A percentile compares a stretch with the other conserved stretches of the same genome.
Evolutionary conservation across 1,140 invertebrate genomes (phyloP).

Genomic region (Adelges cooleyi): DNA sequence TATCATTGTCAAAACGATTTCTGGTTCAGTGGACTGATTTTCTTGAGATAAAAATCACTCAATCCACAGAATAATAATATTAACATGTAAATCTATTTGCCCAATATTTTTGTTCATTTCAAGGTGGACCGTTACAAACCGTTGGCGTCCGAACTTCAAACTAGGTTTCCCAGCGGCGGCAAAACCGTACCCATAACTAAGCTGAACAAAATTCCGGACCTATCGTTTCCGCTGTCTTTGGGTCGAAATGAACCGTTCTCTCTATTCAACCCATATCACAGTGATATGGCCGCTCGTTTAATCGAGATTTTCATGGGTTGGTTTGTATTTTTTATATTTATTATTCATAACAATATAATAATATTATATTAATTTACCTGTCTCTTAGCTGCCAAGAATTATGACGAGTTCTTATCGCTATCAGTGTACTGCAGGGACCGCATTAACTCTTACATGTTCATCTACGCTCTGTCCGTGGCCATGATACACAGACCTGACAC

Average conservation of each 20-base stretch:
- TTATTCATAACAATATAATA: too few species aligned
- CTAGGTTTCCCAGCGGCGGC: constrained; percentile 28
- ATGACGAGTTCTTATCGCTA: constrained; percentile 55
- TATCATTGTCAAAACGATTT: too few species aligned
- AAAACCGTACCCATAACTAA: constrained; percentile 45
- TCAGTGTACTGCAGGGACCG: constrained; percentile 59
- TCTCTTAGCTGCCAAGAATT: background rate
- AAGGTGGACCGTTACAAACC: constrained; percentile 44
- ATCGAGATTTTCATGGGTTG: constrained; percentile 60
- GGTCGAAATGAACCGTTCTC: constrained; percentile 59
- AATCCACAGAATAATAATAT: too few species aligned
- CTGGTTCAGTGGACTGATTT: too few species aligned
- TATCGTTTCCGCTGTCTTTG: constrained; percentile 51
- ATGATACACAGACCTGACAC: constrained; percentile 63
- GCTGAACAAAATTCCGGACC: constrained; percentile 52
- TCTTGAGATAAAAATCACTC: too few species aligned
- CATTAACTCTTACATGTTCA: constrained; percentile 63
- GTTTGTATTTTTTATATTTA: constrained; percentile 1
- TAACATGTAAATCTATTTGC: too few species aligned
- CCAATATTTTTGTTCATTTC: constrained; percentile 36
- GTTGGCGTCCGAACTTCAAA: constrained; percentile 26
- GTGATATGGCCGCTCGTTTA: constrained; percentile 51
- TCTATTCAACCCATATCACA: constrained; percentile 59
- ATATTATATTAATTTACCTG: too few species aligned
- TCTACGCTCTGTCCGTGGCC: constrained; percentile 62